phyloP scores from a whole-genome alignment of 2,888 invertebrate species.

The Diaphora mendica region DNA sequence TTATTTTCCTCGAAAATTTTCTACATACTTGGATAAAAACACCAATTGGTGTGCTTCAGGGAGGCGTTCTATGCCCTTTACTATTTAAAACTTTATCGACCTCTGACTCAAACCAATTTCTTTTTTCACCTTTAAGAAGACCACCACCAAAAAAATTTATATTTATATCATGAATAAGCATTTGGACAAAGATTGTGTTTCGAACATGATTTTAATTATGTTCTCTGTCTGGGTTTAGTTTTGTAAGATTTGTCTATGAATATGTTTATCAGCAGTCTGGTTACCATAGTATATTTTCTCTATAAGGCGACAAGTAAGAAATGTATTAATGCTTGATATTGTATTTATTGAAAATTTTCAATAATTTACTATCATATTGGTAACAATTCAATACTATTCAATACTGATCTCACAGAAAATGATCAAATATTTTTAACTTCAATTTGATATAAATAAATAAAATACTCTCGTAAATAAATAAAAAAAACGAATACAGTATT shows the following conservation, averaged over 20 bases:
- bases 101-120: background rate
- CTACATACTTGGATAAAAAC: background rate
- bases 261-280: background rate
- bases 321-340: background rate
- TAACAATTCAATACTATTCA: background rate
- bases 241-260: no score
- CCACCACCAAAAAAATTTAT: no score
- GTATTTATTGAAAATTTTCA: background rate
- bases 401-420: background rate
- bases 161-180: no score
- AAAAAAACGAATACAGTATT: background rate
- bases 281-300: background rate
- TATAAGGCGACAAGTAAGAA: background rate
- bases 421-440: background rate
- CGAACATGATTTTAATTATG: no score
- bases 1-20: background rate
- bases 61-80: background rate
- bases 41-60: background rate
- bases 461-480: background rate
- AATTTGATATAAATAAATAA: background rate
- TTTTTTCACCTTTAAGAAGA: no score
- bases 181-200: no score
- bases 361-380: background rate
- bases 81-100: background rate
- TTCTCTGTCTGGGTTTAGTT: no score